phyloP scores from a whole-genome alignment of 37 sponge, comb jelly and placozoan genomes.

The Sycon ciliatum region DNA sequence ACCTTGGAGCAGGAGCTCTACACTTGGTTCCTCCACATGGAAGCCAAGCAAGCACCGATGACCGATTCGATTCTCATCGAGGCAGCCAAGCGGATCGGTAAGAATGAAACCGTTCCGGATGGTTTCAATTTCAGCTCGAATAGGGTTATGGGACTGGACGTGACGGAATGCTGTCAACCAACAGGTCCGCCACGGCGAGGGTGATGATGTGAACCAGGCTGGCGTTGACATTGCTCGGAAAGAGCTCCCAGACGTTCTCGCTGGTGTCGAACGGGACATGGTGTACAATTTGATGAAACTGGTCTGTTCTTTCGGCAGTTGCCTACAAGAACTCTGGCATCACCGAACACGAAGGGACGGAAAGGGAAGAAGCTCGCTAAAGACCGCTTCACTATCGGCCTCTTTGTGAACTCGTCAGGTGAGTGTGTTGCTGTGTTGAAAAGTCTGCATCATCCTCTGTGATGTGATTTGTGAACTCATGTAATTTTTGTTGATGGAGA shows the following conservation, averaged over 20 bases:
- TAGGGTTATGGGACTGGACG: not conserved
- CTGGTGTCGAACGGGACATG: not conserved
- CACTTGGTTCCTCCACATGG: too few species aligned
- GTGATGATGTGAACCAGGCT: not conserved
- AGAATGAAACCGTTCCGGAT: not conserved
- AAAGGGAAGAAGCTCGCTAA: not conserved
- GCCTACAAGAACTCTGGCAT: not conserved
- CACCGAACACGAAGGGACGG: not conserved
- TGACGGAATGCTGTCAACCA: not conserved
- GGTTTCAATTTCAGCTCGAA: not conserved
- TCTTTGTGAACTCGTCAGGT: too few species aligned
- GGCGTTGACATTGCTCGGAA: not conserved
- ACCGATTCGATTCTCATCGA: not conserved
- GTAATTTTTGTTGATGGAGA: too few species aligned
- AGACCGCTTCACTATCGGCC: too few species aligned
- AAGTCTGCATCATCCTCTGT: too few species aligned
- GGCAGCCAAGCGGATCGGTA: not conserved
- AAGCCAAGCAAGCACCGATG: not conserved
- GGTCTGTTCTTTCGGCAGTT: not conserved
- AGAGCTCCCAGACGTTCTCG: not conserved
- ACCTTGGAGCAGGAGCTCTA: too few species aligned
- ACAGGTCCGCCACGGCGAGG: not conserved
- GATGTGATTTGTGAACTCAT: too few species aligned
- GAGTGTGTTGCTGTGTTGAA: too few species aligned
- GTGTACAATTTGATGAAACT: not conserved